Evolutionary conservation across 2,888 invertebrate genomes (phyloP).

Genomic region (Stenodera caucasica): DNA sequence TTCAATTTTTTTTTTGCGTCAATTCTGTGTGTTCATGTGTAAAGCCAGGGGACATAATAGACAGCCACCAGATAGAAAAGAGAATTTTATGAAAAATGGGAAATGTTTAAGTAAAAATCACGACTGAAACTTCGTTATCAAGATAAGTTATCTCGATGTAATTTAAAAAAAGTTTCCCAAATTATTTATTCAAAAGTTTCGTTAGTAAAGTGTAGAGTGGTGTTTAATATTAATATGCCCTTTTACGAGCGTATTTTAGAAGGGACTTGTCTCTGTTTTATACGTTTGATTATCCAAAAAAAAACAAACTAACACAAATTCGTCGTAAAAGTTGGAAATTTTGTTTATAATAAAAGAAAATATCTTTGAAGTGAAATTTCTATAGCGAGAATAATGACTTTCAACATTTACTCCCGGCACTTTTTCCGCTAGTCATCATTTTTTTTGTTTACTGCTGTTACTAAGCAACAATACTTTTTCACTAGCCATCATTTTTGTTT

Average conservation of each 20-base stretch:
- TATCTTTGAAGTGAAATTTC: too few relatives aligned
- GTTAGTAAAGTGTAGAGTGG: conserved; percentile 1
- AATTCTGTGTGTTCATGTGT: too few relatives aligned
- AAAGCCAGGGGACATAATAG: conserved; percentile 1
- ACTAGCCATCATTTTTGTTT: too few relatives aligned
- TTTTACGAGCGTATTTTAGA: not conserved
- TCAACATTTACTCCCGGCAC: too few relatives aligned
- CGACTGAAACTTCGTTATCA: not conserved
- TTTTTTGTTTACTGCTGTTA: too few relatives aligned
- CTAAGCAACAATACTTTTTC: too few relatives aligned
- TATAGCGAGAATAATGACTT: too few relatives aligned
- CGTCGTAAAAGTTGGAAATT: not conserved
- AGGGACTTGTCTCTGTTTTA: not conserved
- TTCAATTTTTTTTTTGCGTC: not conserved
- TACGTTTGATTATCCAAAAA: not conserved
- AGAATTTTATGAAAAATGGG: not conserved
- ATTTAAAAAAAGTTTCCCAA: not conserved
- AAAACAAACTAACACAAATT: too few relatives aligned
- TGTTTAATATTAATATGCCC: conserved; percentile 1
- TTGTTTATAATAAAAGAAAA: not conserved
- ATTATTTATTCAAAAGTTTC: conserved; percentile 5
- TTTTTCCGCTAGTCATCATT: too few relatives aligned
- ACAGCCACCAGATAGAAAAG: not conserved
- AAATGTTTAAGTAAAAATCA: not conserved
- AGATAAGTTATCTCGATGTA: not conserved